Evolutionary conservation across 23 tunicate species (phyloP).

Genomic region (Ascidia mentula): DNA sequence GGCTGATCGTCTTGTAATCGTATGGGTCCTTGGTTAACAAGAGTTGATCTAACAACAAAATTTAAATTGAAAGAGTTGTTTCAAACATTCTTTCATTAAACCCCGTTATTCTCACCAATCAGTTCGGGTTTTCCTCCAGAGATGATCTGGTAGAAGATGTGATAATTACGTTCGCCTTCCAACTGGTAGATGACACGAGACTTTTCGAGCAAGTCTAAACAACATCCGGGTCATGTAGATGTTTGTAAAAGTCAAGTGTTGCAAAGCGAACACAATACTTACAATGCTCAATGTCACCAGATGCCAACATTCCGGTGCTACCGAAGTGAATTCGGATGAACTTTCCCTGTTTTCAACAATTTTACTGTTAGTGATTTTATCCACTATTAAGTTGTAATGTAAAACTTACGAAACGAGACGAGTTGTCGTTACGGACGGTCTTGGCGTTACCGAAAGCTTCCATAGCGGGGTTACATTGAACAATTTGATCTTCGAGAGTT

Average conservation of each 20-base stretch:
- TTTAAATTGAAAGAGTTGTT: background rate
- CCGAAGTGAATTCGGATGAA: constrained; percentile 98
- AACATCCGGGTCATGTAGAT: background rate
- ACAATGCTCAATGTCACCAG: constrained; percentile 98
- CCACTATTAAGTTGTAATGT: no score
- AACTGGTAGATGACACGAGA: constrained; percentile 92
- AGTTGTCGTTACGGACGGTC: constrained; percentile 92
- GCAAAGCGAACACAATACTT: constrained; percentile 27
- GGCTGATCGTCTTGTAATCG: constrained; percentile 82
- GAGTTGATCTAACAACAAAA: constrained; percentile 40
- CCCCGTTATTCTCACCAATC: constrained; percentile 39
- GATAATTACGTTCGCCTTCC: constrained; percentile 89
- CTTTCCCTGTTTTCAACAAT: constrained; percentile 79
- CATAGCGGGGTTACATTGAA: constrained; percentile 95
- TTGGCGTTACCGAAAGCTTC: constrained; percentile 97
- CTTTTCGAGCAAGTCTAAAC: constrained; percentile 79
- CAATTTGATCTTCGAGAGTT: constrained; percentile 95
- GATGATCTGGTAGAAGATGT: constrained; percentile 86
- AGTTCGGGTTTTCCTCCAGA: constrained; percentile 92
- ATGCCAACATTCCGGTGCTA: constrained; percentile 86
- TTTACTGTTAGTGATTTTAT: no score
- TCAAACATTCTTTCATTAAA: background rate
- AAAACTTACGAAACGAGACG: constrained; percentile 87
- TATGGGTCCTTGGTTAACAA: constrained; percentile 91
- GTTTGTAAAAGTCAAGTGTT: background rate